These are phyloP conservation scores for Brenthis ino DNA, from an alignment of 2,888 invertebrate genomes.

Conservation along the genomic window DNA sequence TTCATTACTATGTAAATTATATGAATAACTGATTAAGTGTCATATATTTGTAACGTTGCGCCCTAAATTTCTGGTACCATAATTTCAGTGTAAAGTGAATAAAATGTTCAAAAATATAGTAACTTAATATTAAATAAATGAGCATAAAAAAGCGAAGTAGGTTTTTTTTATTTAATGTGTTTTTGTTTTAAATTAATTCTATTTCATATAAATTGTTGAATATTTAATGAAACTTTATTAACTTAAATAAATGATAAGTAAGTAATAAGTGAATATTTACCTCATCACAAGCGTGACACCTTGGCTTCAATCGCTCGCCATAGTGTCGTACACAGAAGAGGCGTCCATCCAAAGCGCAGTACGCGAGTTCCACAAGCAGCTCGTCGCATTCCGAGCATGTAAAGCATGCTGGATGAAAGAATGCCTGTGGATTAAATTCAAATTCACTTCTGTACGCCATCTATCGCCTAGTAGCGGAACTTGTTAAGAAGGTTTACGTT, in stretches of 20 bases:
- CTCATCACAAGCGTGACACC: constrained; percentile 99
- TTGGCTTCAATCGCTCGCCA: constrained; percentile 96
- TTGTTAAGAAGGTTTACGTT: neutral
- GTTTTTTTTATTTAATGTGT: too few relatives aligned
- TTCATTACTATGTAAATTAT: constrained; percentile 9
- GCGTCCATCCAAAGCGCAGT: constrained; percentile 94
- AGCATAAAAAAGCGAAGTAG: too few relatives aligned
- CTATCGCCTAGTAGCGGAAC: constrained; percentile 46
- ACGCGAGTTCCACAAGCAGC: constrained; percentile 96
- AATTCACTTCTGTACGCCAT: constrained; percentile 43
- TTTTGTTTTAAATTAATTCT: too few relatives aligned
- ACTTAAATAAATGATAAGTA: neutral
- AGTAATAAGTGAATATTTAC: constrained; percentile 72
- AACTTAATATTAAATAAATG: too few relatives aligned
- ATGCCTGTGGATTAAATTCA: constrained; percentile 60
- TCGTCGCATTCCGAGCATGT: constrained; percentile 94
- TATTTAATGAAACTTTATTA: neutral
- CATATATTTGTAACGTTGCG: neutral
- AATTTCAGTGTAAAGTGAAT: neutral
- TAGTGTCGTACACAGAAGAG: constrained; percentile 98
- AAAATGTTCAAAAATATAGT: too few relatives aligned
- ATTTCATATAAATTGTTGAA: too few relatives aligned
- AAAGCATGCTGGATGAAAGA: constrained; percentile 97
- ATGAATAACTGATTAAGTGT: neutral
- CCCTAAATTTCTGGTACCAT: neutral